A percentile compares a stretch with the other conserved stretches of the same genome.
These are phyloP conservation scores for Papio anubis DNA, from an alignment of 2,113 vertebrate species.

Conservation along the genomic window DNA sequence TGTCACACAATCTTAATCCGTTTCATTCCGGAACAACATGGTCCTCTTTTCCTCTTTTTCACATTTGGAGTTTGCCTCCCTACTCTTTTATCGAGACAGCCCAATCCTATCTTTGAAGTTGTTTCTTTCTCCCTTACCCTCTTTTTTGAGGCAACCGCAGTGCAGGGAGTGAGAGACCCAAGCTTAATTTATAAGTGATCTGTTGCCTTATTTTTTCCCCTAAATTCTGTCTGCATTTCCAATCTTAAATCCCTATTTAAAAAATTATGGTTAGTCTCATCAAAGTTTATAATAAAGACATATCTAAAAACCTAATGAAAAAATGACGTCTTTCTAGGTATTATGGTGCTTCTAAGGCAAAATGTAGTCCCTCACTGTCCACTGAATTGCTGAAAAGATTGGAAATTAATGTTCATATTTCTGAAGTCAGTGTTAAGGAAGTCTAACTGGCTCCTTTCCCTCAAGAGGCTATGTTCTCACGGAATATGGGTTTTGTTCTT, in stretches of 20 bases:
- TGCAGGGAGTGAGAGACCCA: neutral
- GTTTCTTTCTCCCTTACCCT: conserved; percentile 16
- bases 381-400: conserved; percentile 58
- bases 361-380: conserved; percentile 34
- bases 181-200: conserved; percentile 41
- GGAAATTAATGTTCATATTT: conserved; percentile 76
- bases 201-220: neutral
- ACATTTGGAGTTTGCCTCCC: conserved; percentile 69
- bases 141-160: neutral
- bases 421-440: conserved; percentile 53
- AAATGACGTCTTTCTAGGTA: conserved; percentile 57
- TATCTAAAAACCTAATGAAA: conserved; percentile 56
- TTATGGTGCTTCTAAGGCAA: conserved; percentile 39
- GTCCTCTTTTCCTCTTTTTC: conserved; percentile 58
- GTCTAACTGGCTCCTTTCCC: conserved; percentile 50
- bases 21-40: conserved; percentile 76
- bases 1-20: conserved; percentile 80
- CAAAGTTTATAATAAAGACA: conserved; percentile 62
- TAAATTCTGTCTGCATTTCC: neutral
- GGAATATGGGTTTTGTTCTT: conserved; percentile 72
- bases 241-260: conserved; percentile 43
- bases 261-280: conserved; percentile 53
- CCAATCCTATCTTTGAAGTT: conserved; percentile 77
- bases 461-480: conserved; percentile 44
- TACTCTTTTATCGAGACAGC: conserved; percentile 60